Percentiles rank a stretch among this genome's conserved stretches.
Evolutionary conservation across 2,797 vertebrate genomes (phyloP).

Genomic region (Pterois miles): DNA sequence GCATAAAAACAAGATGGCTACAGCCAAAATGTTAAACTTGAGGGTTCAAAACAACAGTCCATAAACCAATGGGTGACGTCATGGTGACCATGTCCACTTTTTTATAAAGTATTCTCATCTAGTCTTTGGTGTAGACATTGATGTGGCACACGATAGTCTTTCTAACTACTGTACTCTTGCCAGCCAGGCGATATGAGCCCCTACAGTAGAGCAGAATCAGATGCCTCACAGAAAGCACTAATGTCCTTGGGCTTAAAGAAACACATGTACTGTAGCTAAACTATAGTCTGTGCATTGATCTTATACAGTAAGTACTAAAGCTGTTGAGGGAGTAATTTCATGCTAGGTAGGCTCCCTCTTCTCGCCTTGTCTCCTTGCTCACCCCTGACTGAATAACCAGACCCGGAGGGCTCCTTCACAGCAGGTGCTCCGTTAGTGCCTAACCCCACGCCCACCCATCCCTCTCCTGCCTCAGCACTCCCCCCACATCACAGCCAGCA

Average conservation of each 20-base stretch:
- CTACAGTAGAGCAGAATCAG: not conserved
- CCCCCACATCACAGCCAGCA: conserved; percentile 45
- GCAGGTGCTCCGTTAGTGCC: conserved; percentile 56
- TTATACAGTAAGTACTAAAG: conserved; percentile 40
- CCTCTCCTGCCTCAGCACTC: conserved; percentile 42
- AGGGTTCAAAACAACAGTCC: too few relatives aligned
- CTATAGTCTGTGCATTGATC: conserved; percentile 44
- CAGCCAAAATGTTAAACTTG: too few relatives aligned
- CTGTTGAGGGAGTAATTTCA: conserved; percentile 60
- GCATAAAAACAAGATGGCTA: too few relatives aligned
- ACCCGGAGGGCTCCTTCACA: conserved; percentile 68
- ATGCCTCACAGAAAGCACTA: not conserved
- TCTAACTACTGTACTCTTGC: not conserved
- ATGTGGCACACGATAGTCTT: not conserved
- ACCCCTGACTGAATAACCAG: conserved; percentile 66
- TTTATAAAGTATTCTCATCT: not conserved
- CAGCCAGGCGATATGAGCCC: not conserved
- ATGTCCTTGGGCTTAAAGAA: conserved; percentile 34
- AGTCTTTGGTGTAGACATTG: not conserved
- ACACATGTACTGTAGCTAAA: conserved; percentile 45
- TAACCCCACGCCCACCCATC: conserved; percentile 13
- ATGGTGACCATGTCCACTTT: too few relatives aligned
- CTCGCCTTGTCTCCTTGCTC: conserved; percentile 52
- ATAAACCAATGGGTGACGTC: too few relatives aligned
- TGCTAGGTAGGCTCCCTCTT: conserved; percentile 54